phyloP scores from a whole-genome alignment of 2,797 vertebrate species.

The Diglossa cyanea region DNA sequence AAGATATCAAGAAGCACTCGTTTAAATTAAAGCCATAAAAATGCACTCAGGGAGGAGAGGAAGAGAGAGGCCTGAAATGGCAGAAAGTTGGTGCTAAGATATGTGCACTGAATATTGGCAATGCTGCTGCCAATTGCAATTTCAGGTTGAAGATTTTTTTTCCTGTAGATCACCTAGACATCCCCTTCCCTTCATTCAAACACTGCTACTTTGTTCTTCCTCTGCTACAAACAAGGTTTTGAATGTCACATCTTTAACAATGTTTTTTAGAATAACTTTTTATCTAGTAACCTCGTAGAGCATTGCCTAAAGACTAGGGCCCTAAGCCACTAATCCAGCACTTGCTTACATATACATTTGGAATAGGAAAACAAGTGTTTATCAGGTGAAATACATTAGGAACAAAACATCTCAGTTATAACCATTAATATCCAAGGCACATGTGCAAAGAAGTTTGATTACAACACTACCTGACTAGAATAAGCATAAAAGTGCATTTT shows the following conservation, averaged over 20 bases:
- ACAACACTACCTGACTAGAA: not conserved
- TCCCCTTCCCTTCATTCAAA: not conserved
- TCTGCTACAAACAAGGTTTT: not conserved
- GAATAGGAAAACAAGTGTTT: not conserved
- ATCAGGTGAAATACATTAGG: not conserved
- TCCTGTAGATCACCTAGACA: not conserved
- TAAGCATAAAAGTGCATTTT: not conserved
- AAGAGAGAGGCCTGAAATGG: not conserved
- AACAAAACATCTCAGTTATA: not conserved
- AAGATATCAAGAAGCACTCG: conserved; percentile 81
- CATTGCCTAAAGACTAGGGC: not conserved
- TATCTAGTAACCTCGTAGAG: not conserved
- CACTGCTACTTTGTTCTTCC: not conserved
- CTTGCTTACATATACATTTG: not conserved
- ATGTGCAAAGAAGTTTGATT: not conserved
- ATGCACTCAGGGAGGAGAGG: not conserved
- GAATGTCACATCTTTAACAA: not conserved
- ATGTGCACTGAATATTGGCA: conserved; percentile 3
- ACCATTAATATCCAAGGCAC: not conserved
- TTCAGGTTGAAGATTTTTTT: not conserved
- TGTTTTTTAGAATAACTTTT: not conserved
- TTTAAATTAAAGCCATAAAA: conserved; percentile 81
- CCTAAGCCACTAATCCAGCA: not conserved
- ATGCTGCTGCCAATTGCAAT: not conserved
- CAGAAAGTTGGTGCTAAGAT: not conserved